Evolutionary conservation across 2,113 vertebrate genomes (phyloP), one percentile per base, ranked within the genome.

Genomic region (Nanorana parkeri): DNA sequence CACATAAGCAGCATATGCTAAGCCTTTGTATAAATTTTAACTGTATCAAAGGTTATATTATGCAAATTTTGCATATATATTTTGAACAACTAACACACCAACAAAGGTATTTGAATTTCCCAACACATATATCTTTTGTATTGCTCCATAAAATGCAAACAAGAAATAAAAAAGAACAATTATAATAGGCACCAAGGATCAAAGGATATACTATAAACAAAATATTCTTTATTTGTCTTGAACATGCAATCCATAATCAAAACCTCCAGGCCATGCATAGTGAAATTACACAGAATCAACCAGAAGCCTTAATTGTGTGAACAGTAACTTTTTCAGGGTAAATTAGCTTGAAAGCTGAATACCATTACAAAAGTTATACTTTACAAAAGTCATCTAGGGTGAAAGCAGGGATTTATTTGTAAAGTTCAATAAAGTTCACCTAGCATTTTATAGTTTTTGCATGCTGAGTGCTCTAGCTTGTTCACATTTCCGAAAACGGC

Each of bases 11-110:
- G 24, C 32, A 69, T 52, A 69, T 52, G 36, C 15, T 23, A 24
- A 69, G 20, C 41, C 21, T 69, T 69, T 23, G 23, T 68, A 36
- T 69, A 41, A 24, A 69, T 51, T 52, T 51, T 23, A 21, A 51
- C 36, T 68, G 17, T 69, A 28, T 24, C 21, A 69, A 69, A 51
- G 41, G 68, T 69, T 47, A 69, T 52, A 51, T 23, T 69, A 69
- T 69, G 68, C 68, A 69, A 69, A 69, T 51, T 0, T 26, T 51
- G 68, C 36, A 47, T 69, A 51, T 69, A 52, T 16, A 51, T 47
- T 24, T 69, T 47, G 32, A 24, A 47, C 2, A 24, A 47, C 2
- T 21, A 5, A 26, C 21, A 21, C 5, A 52, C 23, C 41, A 47
- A 21, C 32, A 68, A 29, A 68, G 23, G 16, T 24, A 51, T 19